Percentiles rank a stretch among this genome's conserved stretches.
phyloP scores from a whole-genome alignment of 2,888 invertebrate species.

The Rhagonycha lutea region DNA sequence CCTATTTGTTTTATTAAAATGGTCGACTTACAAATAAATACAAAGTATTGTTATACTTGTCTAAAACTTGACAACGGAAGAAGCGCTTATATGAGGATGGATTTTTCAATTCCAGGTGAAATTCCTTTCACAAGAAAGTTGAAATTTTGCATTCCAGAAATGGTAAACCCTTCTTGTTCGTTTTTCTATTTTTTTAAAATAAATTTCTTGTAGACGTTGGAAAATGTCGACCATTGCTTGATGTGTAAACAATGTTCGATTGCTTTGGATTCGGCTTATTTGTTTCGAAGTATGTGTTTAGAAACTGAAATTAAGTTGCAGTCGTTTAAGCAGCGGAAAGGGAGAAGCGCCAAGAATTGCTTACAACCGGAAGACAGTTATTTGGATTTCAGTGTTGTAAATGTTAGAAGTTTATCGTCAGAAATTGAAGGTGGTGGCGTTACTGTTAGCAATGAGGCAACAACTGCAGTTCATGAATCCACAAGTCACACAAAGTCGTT shows the following conservation, averaged over 20 bases:
- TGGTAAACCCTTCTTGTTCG: constrained; percentile 9
- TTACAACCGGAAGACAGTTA: background rate
- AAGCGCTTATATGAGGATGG: constrained; percentile 11
- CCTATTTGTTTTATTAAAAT: background rate
- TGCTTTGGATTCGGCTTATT: constrained; percentile 18
- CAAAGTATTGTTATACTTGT: constrained; percentile 18
- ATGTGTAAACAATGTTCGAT: constrained; percentile 13
- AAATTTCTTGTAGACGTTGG: constrained; percentile 4
- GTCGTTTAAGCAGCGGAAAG: background rate
- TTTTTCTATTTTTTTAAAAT: background rate
- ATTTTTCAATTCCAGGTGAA: constrained; percentile 3
- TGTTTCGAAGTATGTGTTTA: constrained; percentile 19
- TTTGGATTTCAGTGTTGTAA: background rate
- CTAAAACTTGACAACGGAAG: background rate
- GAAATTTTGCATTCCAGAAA: constrained; percentile 22
- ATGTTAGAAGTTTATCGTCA: background rate
- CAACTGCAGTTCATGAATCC: background rate
- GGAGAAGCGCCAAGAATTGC: background rate
- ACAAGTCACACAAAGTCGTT: background rate
- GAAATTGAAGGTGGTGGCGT: background rate
- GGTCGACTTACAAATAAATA: background rate
- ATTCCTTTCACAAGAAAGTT: constrained; percentile 15
- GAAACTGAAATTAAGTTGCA: constrained; percentile 5
- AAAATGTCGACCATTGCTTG: background rate
- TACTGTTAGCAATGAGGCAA: background rate